Evolutionary conservation across 1,140 invertebrate species (phyloP), one percentile per base, ranked within the genome.

Genomic region (Lucilia cuprina): DNA sequence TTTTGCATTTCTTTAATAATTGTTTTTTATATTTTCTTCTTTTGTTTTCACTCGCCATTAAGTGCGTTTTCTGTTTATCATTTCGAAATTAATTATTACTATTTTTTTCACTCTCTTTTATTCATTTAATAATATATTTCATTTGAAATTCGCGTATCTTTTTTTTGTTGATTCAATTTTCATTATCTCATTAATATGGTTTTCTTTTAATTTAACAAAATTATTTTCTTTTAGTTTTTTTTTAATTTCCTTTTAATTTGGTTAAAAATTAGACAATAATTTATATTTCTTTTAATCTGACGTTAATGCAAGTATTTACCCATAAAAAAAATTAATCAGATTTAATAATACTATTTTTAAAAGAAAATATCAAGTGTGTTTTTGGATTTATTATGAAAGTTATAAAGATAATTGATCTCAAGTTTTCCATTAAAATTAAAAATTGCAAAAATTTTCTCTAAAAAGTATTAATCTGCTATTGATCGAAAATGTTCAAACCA

Each of bases 1-100:
- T 41, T n/a, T 41, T 55, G 25, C 34, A 41, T 65, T 83, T 74
- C 17, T 83, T 30, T 83, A 83, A 70, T 34, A n/a, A 83, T 35
- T 70, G 5, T 83, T 34, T 8, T 17, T 83, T 70, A 80, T 50
- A 25, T 80, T 78, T 75, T 75, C 4, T 55, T 55, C 50, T 55
- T 75, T 19, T 74, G 19, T 25, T 74, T 74, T 74, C 74, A 74
- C 34, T 41, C 0, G 10, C 19, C 74, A 75, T 55, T 55, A 12
- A 55, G 12, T 55, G 50, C 50, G 50, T 55, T 55, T 55, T 55
- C 50, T 55, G 50, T 55, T 55, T 55, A 25, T 30, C 74, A 75
- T 77, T 35, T 77, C 34, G 12, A 55, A 17, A 55, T 55, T 55
- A 55, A 55, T 55, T 55, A 55, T 75, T 75, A 30, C 30, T 35